These are phyloP conservation scores for Biston betularia DNA, from an alignment of 2,888 invertebrate species.

Conservation along the genomic window DNA sequence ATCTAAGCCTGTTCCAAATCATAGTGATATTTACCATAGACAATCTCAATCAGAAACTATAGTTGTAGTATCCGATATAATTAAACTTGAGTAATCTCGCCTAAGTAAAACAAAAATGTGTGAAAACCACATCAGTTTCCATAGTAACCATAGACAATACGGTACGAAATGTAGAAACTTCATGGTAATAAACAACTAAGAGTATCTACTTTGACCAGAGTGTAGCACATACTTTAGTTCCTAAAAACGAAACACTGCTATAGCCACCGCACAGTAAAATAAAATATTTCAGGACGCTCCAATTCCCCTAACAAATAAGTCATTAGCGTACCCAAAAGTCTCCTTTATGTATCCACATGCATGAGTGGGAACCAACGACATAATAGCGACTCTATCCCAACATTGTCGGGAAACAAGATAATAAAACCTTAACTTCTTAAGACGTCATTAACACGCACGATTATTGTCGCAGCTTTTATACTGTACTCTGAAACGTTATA, in stretches of 20 bases:
- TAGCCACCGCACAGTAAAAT: background rate
- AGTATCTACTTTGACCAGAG: background rate
- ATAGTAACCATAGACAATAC: too few relatives aligned
- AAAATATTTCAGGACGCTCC: background rate
- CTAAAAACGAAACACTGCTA: background rate
- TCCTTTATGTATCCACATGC: slow-evolving; percentile 10
- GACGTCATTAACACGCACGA: background rate
- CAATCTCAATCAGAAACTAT: too few relatives aligned
- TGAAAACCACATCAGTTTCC: too few relatives aligned
- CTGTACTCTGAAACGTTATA: background rate
- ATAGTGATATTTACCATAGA: too few relatives aligned
- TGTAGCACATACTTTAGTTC: background rate
- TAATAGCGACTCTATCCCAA: background rate
- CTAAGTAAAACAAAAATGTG: too few relatives aligned
- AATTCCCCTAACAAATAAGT: slow-evolving; percentile 7
- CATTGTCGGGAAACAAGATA: background rate
- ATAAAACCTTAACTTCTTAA: slow-evolving; percentile 9
- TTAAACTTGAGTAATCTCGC: too few relatives aligned
- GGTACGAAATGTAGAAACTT: too few relatives aligned
- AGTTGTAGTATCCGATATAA: too few relatives aligned
- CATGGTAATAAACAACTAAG: too few relatives aligned
- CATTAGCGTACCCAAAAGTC: slow-evolving; percentile 7
- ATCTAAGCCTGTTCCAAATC: too few relatives aligned
- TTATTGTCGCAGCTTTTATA: background rate
- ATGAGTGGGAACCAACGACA: background rate